A percentile compares a stretch with the other conserved stretches of the same genome.
Conservation (phyloP, 2,888 invertebrate species). For the Dexiosoma caninum region DNA sequence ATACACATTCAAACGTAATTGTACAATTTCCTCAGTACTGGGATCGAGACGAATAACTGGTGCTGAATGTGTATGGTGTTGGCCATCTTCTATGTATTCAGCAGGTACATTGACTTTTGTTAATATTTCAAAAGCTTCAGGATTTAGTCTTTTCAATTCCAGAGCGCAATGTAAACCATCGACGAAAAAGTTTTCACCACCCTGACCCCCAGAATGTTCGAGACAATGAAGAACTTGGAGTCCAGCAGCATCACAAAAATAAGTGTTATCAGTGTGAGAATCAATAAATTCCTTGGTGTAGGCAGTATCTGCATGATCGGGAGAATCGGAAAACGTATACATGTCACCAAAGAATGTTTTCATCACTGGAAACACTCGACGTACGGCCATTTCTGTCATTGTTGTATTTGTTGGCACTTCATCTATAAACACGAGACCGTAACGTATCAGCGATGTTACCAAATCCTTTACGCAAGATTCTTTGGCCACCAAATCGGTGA, state of each 20-base stretch:
- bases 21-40: slow-evolving; percentile 80
- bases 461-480: slow-evolving; percentile 78
- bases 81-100: slow-evolving; percentile 83
- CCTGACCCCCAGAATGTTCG: slow-evolving; percentile 79
- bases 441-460: slow-evolving; percentile 77
- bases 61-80: slow-evolving; percentile 80
- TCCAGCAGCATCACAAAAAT: slow-evolving; percentile 86
- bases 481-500: slow-evolving; percentile 79
- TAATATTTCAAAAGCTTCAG: slow-evolving; percentile 81
- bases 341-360: slow-evolving; percentile 86
- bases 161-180: slow-evolving; percentile 86
- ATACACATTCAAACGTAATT: slow-evolving; percentile 86
- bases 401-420: slow-evolving; percentile 72
- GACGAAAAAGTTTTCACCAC: slow-evolving; percentile 86
- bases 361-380: slow-evolving; percentile 81
- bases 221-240: slow-evolving; percentile 82
- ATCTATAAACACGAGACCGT: slow-evolving; percentile 76
- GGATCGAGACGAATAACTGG: slow-evolving; percentile 81
- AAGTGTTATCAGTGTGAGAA: slow-evolving; percentile 88
- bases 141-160: slow-evolving; percentile 79
- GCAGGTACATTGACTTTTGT: slow-evolving; percentile 80
- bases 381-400: slow-evolving; percentile 79
- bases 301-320: slow-evolving; percentile 84
- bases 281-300: slow-evolving; percentile 84
- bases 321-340: slow-evolving; percentile 82